Evolutionary conservation across 1,140 invertebrate genomes (phyloP).

Genomic region (Drosophila punjabiensis): DNA sequence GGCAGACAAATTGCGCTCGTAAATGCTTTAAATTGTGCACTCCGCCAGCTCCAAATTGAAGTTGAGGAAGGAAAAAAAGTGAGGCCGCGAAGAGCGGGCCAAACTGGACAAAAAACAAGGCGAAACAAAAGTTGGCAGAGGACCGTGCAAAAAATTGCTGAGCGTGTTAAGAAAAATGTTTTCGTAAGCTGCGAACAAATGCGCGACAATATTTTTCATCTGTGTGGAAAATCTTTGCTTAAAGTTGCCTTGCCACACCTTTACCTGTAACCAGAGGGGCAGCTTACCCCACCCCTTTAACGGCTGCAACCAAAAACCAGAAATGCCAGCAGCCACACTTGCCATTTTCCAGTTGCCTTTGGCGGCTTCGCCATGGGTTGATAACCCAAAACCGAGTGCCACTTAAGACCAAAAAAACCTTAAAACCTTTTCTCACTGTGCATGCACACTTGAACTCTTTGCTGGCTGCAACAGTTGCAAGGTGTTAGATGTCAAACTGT

Average conservation of each 20-base stretch:
- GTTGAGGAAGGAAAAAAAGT: conserved; percentile 62
- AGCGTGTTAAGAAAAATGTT: conserved; percentile 83
- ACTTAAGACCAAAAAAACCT: conserved; percentile 64
- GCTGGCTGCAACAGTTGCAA: conserved; percentile 33
- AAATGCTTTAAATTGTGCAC: conserved; percentile 79
- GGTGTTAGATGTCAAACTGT: conserved; percentile 72
- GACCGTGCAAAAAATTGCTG: conserved; percentile 77
- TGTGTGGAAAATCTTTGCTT: conserved; percentile 42
- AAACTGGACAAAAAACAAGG: conserved; percentile 25
- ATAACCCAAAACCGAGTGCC: conserved; percentile 76
- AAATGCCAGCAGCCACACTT: conserved; percentile 62
- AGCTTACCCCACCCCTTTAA: conserved; percentile 8
- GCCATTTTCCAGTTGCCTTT: conserved; percentile 22
- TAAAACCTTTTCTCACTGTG: neutral
- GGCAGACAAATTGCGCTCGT: conserved; percentile 79
- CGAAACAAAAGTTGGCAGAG: conserved; percentile 69
- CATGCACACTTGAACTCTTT: conserved; percentile 2
- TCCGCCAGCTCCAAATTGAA: conserved; percentile 66
- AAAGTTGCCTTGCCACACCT: conserved; percentile 35
- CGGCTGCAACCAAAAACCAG: conserved; percentile 52
- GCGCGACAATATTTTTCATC: conserved; percentile 78
- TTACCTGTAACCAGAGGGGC: conserved; percentile 36
- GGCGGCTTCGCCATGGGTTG: conserved; percentile 55
- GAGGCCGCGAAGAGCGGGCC: conserved; percentile 22
- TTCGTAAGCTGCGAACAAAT: conserved; percentile 82